Base-by-base conservation (phyloP, 2,113 vertebrate genomes). In the Catharus bicknelli region DNA sequence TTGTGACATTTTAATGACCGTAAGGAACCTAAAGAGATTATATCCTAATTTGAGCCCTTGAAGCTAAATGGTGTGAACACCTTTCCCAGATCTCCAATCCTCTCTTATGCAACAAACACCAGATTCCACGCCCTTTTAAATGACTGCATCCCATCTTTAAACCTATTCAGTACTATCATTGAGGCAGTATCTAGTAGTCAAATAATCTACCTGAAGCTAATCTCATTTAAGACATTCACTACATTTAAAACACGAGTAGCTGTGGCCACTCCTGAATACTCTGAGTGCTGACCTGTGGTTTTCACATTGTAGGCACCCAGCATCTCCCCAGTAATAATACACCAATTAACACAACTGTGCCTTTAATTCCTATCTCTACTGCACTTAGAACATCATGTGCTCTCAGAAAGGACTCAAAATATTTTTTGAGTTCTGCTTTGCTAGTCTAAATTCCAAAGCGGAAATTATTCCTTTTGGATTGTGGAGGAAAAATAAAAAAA, bases 321-420 rank as follows among this genome's bases (percentile, higher is more conserved):
- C 13, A 48, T 25, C 27, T 45, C 36, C 58, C 32, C 63, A 38
- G 34, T 17, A 57, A 62, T 42, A 79, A 61, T 21, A 15, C 72
- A 86, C 5, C 3, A 30, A 47, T 61, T 70, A 36, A 14, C 38
- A 54, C 18, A 77, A 36, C 11, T 7, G 3, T 86, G 54, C 29
- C 36, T 76, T 90, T 21, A n/a, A 13, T 64, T 13, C 22, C 90
- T 36, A 16, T 45, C 54, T 82, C 22, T 66, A 2, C 32, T 76
- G 34, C 21, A 23, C 19, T 20, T 29, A 74, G 23, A 29, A 43
- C 2, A 43, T n/a, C 27, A 18, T 53, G 21, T 0, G 0, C 11
- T 30, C 2, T 59, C 47, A 66, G 58, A 73, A 89, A 85, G 45
- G 32, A 72, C 14, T 69, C 34, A 62, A 21, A 69, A 26, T 59